Evolutionary conservation across 2,888 invertebrate genomes (phyloP), one percentile per base, ranked within the genome.

Genomic region (Leptopilina syphax): DNA sequence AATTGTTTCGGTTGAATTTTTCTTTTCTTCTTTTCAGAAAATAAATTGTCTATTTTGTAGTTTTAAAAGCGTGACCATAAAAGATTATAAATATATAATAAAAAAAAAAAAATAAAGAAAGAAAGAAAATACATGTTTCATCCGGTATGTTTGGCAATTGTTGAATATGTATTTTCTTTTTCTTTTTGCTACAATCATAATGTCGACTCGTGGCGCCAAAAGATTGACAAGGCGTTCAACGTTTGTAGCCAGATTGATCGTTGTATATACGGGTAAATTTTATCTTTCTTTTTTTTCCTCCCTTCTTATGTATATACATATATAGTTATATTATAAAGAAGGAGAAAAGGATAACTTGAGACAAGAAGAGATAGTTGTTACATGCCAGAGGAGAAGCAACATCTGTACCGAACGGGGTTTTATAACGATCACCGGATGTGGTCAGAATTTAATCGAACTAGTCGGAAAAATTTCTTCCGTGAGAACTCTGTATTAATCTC

Each of bases 381-480:
- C 89, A 89, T 87, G 89, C 89, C 87, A 89, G 90, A 90, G 50
- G 50, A 50, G 44, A 89, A 88, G 89, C 89, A 85, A 83, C 85
- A 83, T 84, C 86, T 87, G 87, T 85, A 87, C 83, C 79, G 83
- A 70, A 70, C 73, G 84, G 86, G 85, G 86, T 34, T 83, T 85
- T 84, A 84, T 89, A 89, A 88, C 90, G 90, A 90, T 87, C 89
- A 87, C 88, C 90, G 91, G 91, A 91, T 91, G 91, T 91, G 91
- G 91, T 91, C 89, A 84, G 83, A 86, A 86, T 88, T 91, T 90
- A 90, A 91, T 91, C 91, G 88, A 86, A 86, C 86, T 86, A 84
- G 85, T 84, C 84, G 88, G 88, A 91, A 91, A 91, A 91, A 88
- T 91, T 87, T 89, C 90, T 91, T 91, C 91, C 91, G 91, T 91